Percentiles rank a stretch among this genome's conserved stretches.
phyloP scores from a whole-genome alignment of 2,797 vertebrate species.

The Melopsittacus undulatus region DNA sequence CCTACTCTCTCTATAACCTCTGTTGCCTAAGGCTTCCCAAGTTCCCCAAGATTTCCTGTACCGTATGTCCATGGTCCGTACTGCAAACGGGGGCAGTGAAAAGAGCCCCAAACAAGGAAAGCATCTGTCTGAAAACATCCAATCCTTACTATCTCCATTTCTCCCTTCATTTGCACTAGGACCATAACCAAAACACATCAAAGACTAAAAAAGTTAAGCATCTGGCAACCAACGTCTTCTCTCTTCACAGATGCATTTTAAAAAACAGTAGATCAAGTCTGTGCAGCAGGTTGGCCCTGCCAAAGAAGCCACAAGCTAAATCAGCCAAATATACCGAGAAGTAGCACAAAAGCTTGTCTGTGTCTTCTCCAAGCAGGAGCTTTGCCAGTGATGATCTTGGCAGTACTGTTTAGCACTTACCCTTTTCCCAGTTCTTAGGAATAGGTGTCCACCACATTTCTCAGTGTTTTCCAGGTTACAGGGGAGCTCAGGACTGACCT shows the following conservation, averaged over 20 bases:
- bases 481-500: neutral
- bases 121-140: neutral
- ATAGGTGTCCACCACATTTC: neutral
- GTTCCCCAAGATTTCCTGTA: neutral
- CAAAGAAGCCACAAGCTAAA: slow-evolving; percentile 14
- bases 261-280: neutral
- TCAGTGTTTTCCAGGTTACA: neutral
- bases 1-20: neutral
- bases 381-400: slow-evolving; percentile 19
- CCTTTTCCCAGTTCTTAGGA: neutral
- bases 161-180: neutral
- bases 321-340: neutral
- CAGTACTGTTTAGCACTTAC: neutral
- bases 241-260: neutral
- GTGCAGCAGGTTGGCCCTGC: neutral
- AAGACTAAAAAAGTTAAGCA: neutral
- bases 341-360: slow-evolving; percentile 11
- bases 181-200: neutral
- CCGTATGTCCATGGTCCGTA: fast-evolving
- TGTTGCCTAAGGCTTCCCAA: neutral
- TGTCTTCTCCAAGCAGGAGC: neutral
- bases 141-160: neutral
- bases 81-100: neutral
- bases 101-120: neutral
- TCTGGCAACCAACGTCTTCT: neutral